Base-by-base conservation (phyloP, 2,113 vertebrate species). In the Hemicordylus capensis region DNA sequence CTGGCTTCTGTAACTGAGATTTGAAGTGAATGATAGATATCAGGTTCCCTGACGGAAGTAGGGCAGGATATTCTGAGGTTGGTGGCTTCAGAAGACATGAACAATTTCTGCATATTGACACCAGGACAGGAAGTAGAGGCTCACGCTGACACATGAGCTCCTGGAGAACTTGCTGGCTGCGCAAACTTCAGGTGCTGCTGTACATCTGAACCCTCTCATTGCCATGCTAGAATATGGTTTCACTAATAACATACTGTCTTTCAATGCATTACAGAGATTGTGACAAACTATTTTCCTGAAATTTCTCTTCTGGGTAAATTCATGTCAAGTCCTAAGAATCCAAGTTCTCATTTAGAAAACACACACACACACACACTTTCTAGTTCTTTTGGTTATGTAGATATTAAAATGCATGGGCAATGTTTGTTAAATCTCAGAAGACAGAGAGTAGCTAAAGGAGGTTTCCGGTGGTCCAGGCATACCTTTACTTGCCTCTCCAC, bases 301-400 rank as follows among this genome's bases (percentile, higher is more conserved):
- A 58, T 24, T 34, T 22, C 17, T 76, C 87, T 87, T 79, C 81
- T 90, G 80, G 80, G 87, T 79, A 89, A 77, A 83, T 76, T 84
- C 66, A 39, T n/a, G n/a, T 34, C 64, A 37, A 22, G 15, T 19
- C 34, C 64, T 67, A 67, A 37, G 26, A 63, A 63, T 63, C 26
- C 11, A 63, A 31, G 1, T 6, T 63, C 59, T 63, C 24, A 63
- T 63, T 31, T 63, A 8, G 31, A 8, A 26, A 24, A 26, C 6
- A 6, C 58, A 22, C 58, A 15, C 58, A 59, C 20, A 64, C 31
- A 34, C 31, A 64, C 63, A 5, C 63, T n/a, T 64, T 34, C 11
- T 11, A 64, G 63, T 64, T 17, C 64, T 37, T 9, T 28, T 42
- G 56, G 7, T 17, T n/a, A 19, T 75, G 73, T 51, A 34, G 48